phyloP scores from a whole-genome alignment of 2,113 vertebrate species.

The Clarias macrocephalus region DNA sequence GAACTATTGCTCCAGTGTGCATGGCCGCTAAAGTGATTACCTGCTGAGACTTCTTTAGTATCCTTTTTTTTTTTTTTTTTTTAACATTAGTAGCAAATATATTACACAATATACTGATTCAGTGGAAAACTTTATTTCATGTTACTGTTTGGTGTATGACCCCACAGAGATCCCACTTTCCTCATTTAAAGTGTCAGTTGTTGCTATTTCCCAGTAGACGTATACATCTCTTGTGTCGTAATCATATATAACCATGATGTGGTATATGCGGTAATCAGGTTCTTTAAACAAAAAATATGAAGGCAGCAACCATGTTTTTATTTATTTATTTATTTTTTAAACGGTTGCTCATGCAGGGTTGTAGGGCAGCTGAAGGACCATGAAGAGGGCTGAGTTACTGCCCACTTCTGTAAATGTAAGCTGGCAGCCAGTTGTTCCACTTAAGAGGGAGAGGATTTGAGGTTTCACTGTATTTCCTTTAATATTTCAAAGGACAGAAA shows the following conservation, averaged over 20 bases:
- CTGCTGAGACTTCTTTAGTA: too few relatives aligned
- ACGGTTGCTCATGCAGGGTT: not conserved
- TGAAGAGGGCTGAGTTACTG: not conserved
- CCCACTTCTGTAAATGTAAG: not conserved
- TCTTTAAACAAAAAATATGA: not conserved
- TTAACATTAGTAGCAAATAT: not conserved
- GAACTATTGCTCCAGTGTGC: not conserved
- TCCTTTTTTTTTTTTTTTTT: not conserved
- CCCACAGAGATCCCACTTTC: not conserved
- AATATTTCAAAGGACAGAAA: not conserved
- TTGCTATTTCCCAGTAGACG: not conserved
- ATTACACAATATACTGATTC: not conserved
- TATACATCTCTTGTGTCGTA: not conserved
- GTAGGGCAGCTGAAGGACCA: not conserved
- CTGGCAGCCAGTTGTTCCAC: constrained; percentile 6
- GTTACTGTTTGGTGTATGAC: constrained; percentile 12
- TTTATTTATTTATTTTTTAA: not conserved
- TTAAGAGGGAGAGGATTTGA: not conserved
- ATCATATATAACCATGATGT: not conserved
- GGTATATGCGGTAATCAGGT: not conserved
- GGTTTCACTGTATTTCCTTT: not conserved
- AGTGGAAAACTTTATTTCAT: constrained; percentile 18
- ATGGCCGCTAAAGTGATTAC: not conserved
- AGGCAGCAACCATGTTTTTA: not conserved
- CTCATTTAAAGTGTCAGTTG: not conserved